Evolutionary conservation across 2,888 invertebrate genomes (phyloP).

Genomic region (Mesorhabditis sp.): DNA sequence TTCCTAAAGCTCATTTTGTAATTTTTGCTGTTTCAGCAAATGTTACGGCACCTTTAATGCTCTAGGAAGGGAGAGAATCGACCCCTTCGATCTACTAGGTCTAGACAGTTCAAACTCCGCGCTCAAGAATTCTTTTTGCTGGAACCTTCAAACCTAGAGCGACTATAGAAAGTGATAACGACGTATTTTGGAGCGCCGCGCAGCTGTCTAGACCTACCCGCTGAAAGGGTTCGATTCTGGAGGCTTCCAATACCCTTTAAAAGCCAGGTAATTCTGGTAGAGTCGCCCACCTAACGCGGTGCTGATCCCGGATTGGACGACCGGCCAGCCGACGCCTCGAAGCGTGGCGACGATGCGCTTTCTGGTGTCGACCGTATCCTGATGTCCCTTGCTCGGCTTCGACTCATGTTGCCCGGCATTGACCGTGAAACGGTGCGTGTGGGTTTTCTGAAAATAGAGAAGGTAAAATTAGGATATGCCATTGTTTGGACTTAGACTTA

Average conservation of each 20-base stretch:
- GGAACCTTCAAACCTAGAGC: too few species aligned
- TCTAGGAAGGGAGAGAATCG: neutral
- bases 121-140: too few species aligned
- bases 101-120: too few species aligned
- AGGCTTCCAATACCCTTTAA: neutral
- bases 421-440: constrained; percentile 1
- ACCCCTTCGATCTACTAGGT: too few species aligned
- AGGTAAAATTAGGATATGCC: constrained; percentile 3
- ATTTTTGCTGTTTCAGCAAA: neutral
- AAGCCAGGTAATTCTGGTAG: neutral
- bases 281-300: constrained; percentile 38
- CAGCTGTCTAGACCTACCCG: too few species aligned
- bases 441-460: neutral
- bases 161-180: too few species aligned
- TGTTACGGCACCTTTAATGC: neutral
- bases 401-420: neutral
- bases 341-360: constrained; percentile 31
- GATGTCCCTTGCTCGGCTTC: too few species aligned
- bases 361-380: neutral
- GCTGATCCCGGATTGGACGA: constrained; percentile 48
- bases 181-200: too few species aligned
- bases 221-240: too few species aligned
- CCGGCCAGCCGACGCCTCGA: constrained; percentile 54
- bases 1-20: constrained; percentile 25
- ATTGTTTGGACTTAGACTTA: too few species aligned